Percentiles rank a stretch among this genome's conserved stretches.
Conservation (phyloP, 2,888 invertebrate genomes). For the Chaetogeoica ovagalla region DNA sequence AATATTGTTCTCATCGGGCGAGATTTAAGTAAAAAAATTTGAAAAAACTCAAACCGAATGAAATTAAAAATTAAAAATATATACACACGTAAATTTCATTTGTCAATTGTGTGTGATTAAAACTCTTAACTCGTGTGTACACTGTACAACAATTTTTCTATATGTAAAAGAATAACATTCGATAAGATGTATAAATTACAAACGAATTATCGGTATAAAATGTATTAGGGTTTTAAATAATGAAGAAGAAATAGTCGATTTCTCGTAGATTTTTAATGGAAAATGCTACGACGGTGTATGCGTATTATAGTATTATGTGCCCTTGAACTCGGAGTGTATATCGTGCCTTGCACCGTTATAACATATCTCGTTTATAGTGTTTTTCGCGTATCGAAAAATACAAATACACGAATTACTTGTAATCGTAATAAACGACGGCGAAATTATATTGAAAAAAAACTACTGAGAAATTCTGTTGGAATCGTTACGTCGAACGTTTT, state of each 20-base stretch:
- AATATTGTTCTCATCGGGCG: too few species aligned
- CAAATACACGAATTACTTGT: too few species aligned
- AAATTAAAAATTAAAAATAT: too few species aligned
- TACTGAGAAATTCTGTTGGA: not conserved
- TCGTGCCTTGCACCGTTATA: too few species aligned
- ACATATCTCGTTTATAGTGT: not conserved
- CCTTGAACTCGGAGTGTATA: constrained; percentile 36
- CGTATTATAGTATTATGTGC: not conserved
- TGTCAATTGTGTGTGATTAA: too few species aligned
- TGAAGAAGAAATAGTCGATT: not conserved
- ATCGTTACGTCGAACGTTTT: not conserved
- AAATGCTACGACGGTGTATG: not conserved
- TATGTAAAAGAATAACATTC: not conserved
- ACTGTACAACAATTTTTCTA: too few species aligned
- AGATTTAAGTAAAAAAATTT: too few species aligned
- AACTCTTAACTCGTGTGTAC: not conserved
- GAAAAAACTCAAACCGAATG: too few species aligned
- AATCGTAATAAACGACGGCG: too few species aligned
- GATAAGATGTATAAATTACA: not conserved
- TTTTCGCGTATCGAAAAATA: not conserved
- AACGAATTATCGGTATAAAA: not conserved
- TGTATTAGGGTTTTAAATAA: too few species aligned
- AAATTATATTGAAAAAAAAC: too few species aligned
- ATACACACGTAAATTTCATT: too few species aligned
- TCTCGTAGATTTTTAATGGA: not conserved